phyloP scores from a whole-genome alignment of 2,113 vertebrate genomes.

The Upupa epops region DNA sequence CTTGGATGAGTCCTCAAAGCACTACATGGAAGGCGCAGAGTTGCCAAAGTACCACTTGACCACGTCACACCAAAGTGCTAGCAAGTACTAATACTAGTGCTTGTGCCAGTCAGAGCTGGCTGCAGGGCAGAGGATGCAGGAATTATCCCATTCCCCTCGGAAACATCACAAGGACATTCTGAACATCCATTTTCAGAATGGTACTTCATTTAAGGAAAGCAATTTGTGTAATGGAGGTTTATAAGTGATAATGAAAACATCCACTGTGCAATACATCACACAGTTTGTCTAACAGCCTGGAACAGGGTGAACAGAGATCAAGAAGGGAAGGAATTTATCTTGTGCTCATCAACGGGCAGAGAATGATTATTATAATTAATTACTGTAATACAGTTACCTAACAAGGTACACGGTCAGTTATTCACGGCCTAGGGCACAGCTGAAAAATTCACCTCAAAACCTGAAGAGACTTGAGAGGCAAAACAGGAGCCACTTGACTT shows the following conservation, averaged over 20 bases:
- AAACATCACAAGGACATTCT: background rate
- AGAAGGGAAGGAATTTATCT: background rate
- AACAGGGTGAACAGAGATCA: background rate
- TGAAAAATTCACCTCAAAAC: background rate
- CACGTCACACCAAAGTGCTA: accelerated
- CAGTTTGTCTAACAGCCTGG: background rate
- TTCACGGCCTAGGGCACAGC: background rate
- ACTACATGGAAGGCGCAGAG: background rate
- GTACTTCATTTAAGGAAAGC: background rate
- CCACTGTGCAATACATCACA: background rate
- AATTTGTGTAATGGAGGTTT: background rate
- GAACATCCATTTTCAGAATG: background rate
- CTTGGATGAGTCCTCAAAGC: background rate
- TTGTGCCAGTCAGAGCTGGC: background rate
- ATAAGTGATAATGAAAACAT: background rate
- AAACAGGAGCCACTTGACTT: background rate
- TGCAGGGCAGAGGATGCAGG: background rate
- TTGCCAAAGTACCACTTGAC: background rate
- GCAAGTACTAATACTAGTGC: too few relatives aligned
- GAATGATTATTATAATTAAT: background rate
- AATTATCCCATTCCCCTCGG: background rate
- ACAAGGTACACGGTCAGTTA: background rate
- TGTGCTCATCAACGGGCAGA: background rate
- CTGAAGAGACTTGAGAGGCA: background rate
- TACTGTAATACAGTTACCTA: background rate